Conservation (phyloP, 2,113 vertebrate genomes). For the Ciconia maguari region DNA sequence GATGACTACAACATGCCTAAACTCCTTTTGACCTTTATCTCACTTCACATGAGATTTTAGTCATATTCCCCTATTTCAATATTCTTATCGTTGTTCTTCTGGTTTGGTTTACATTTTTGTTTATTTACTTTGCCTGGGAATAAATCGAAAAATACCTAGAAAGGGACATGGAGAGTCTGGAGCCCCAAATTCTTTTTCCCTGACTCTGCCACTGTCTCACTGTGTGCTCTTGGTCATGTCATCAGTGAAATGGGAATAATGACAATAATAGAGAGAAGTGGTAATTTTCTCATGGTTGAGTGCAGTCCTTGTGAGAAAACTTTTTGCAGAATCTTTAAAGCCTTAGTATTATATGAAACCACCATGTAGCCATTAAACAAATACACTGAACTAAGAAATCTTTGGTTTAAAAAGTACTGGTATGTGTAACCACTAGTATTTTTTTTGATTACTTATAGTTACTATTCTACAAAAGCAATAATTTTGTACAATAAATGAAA, state of each 20-base stretch:
- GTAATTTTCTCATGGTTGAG: not conserved
- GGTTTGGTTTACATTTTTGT: not conserved
- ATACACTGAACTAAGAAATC: not conserved
- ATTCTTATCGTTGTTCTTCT: not conserved
- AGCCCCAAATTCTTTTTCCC: not conserved
- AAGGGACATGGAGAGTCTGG: not conserved
- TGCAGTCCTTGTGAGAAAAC: not conserved
- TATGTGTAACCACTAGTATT: accelerated
- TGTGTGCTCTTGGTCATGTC: not conserved
- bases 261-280: not conserved
- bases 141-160: not conserved
- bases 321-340: not conserved
- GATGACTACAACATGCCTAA: not conserved
- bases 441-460: not conserved
- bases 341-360: not conserved
- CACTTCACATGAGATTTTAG: not conserved
- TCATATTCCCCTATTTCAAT: not conserved
- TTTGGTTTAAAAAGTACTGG: not conserved
- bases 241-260: not conserved
- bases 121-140: not conserved
- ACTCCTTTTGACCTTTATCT: not conserved
- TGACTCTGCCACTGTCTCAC: not conserved
- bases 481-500: not conserved
- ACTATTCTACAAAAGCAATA: not conserved
- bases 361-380: not conserved